A percentile compares a stretch with the other conserved stretches of the same genome.
Conservation (phyloP, 2,888 invertebrate species). For the Endotricha flammealis region DNA sequence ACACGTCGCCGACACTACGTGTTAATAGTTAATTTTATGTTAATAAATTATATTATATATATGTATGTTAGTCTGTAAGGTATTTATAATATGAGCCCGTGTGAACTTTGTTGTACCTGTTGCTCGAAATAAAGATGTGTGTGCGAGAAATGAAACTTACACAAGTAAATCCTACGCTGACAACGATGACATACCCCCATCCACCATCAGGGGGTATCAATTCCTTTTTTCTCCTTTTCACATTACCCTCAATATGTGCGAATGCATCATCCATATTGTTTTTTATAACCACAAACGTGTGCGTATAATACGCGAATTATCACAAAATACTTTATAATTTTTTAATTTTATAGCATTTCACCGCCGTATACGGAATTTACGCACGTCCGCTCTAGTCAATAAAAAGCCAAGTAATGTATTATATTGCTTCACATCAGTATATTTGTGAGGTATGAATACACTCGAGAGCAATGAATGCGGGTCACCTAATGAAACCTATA, state of each 20-base stretch:
- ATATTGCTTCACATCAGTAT: background rate
- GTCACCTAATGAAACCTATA: too few relatives aligned
- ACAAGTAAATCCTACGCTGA: conserved; percentile 85
- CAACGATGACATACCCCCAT: conserved; percentile 87
- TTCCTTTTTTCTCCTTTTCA: conserved; percentile 33
- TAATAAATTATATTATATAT: too few relatives aligned
- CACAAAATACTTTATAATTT: too few relatives aligned
- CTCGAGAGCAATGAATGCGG: too few relatives aligned
- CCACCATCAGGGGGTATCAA: conserved; percentile 84
- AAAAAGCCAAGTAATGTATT: background rate
- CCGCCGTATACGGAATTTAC: background rate
- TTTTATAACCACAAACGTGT: background rate
- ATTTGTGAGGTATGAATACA: background rate
- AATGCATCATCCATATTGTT: conserved; percentile 63
- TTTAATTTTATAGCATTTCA: too few relatives aligned
- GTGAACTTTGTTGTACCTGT: too few relatives aligned
- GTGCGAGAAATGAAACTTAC: conserved; percentile 75
- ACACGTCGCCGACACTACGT: too few relatives aligned
- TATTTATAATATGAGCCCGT: too few relatives aligned
- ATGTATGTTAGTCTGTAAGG: too few relatives aligned
- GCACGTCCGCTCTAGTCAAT: background rate
- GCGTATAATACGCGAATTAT: too few relatives aligned
- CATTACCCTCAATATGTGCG: conserved; percentile 51
- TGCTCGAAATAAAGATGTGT: background rate
- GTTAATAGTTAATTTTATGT: too few relatives aligned